Evolutionary conservation across 2,888 invertebrate genomes (phyloP).

Genomic region (Nephrotoma guestfalica): DNA sequence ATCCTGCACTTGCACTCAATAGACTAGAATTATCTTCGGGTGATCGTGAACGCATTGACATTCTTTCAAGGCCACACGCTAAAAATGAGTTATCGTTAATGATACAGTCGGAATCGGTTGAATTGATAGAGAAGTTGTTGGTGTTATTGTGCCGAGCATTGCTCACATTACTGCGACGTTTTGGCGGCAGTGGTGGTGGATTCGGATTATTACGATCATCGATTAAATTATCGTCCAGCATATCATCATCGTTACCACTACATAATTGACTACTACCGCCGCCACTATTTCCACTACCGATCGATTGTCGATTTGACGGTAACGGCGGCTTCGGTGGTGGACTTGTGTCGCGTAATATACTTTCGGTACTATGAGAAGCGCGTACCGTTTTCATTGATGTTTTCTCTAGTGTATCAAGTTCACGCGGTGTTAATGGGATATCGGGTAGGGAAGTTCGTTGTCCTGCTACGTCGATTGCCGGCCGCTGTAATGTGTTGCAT

Average conservation of each 20-base stretch:
- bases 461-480: constrained; percentile 32
- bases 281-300: background rate
- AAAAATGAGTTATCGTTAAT: constrained; percentile 38
- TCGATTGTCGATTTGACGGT: constrained; percentile 22
- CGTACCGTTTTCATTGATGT: constrained; percentile 44
- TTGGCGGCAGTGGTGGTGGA: constrained; percentile 68
- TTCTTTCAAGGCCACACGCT: constrained; percentile 48
- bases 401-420: constrained; percentile 32
- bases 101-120: constrained; percentile 24
- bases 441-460: constrained; percentile 60
- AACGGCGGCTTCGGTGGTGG: constrained; percentile 84
- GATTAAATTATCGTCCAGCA: constrained; percentile 27
- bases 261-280: constrained; percentile 1
- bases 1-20: constrained; percentile 57
- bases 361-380: constrained; percentile 69
- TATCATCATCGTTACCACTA: constrained; percentile 12
- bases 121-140: constrained; percentile 11
- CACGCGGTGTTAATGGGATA: constrained; percentile 63
- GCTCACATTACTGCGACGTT: constrained; percentile 40
- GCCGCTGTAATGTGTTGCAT: constrained; percentile 23
- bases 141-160: constrained; percentile 32
- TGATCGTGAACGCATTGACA: constrained; percentile 61
- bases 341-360: constrained; percentile 54
- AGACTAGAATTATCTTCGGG: constrained; percentile 55
- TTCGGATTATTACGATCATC: constrained; percentile 48